Conservation (phyloP, 2,888 invertebrate genomes). For the Mesochorus sp. region DNA sequence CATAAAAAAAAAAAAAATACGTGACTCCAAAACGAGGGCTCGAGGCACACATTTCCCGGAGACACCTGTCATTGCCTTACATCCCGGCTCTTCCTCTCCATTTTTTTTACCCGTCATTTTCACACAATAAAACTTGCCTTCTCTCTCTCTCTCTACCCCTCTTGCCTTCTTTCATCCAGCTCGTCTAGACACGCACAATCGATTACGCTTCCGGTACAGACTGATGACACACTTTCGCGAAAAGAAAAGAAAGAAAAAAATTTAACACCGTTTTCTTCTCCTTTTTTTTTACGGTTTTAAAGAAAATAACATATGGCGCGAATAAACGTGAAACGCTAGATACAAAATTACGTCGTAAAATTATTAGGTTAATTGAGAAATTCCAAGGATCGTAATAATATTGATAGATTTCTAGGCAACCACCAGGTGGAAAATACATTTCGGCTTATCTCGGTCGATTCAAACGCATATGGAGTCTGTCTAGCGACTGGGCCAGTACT, state of each 20-base stretch:
- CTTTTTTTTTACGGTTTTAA: background rate
- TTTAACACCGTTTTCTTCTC: background rate
- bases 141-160: background rate
- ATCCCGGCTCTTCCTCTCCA: slow-evolving; percentile 6
- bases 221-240: slow-evolving; percentile 15
- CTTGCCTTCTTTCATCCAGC: background rate
- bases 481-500: no score
- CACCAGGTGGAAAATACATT: no score
- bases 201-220: slow-evolving; percentile 40
- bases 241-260: background rate
- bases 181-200: slow-evolving; percentile 28
- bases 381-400: no score
- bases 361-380: no score
- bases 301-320: no score
- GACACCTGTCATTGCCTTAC: slow-evolving; percentile 14
- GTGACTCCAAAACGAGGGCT: slow-evolving; percentile 6
- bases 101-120: slow-evolving; percentile 10
- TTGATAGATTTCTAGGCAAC: no score
- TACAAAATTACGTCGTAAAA: no score
- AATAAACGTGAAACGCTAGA: no score
- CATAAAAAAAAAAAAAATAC: slow-evolving; percentile 56
- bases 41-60: background rate
- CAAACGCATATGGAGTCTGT: no score
- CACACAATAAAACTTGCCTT: slow-evolving; percentile 25
- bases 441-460: no score